Conservation (phyloP, 2,797 vertebrate species). For the Galago senegalensis region DNA sequence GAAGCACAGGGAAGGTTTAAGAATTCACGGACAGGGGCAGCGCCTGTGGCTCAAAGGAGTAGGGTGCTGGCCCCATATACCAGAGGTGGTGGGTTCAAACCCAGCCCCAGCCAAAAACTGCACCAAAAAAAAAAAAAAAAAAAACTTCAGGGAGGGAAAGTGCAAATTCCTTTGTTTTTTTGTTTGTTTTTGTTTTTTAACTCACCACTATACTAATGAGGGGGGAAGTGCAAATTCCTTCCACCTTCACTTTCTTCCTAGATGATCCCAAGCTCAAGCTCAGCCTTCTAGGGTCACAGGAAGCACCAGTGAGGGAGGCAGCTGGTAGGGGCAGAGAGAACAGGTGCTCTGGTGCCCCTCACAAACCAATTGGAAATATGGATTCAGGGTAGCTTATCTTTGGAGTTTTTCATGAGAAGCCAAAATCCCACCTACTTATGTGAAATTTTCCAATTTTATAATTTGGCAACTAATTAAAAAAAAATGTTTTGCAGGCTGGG, state of each 20-base stretch:
- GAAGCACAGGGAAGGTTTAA: background rate
- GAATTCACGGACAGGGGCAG: background rate
- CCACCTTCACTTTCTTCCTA: background rate
- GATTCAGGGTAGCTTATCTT: background rate
- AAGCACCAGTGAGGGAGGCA: background rate
- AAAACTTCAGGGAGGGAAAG: background rate
- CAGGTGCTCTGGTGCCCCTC: no score
- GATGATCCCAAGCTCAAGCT: background rate
- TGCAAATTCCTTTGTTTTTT: background rate
- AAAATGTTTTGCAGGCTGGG: no score
- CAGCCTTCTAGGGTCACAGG: background rate
- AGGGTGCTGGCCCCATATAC: no score
- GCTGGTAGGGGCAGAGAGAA: background rate
- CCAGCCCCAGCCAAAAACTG: no score
- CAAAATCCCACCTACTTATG: background rate
- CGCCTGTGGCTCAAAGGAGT: no score
- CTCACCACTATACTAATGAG: no score
- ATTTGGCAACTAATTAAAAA: background rate
- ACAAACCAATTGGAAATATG: background rate
- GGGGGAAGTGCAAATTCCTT: background rate
- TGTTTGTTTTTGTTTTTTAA: no score
- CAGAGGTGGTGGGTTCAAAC: no score
- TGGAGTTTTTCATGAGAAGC: conserved; percentile 24
- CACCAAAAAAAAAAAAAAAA: background rate
- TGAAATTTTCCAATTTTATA: conserved; percentile 15